These are phyloP conservation scores for Helobdella robusta DNA, from an alignment of 2,888 invertebrate species.

Conservation along the genomic window DNA sequence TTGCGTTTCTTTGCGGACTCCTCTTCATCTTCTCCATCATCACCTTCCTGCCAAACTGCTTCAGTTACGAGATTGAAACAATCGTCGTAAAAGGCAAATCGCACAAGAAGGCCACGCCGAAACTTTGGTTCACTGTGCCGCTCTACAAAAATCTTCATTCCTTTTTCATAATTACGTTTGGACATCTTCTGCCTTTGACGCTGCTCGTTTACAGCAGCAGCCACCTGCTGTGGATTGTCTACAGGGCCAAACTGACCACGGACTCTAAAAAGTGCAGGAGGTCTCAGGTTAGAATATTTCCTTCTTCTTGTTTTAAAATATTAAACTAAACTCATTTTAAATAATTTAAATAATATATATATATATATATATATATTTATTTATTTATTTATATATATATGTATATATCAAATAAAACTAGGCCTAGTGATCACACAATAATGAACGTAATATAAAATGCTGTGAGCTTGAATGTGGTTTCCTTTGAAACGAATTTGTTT, in stretches of 20 bases:
- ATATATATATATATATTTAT: too few relatives aligned
- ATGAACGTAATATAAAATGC: too few relatives aligned
- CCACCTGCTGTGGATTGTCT: slow-evolving; percentile 9
- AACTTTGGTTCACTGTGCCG: neutral
- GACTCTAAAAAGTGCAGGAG: neutral
- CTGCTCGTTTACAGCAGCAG: slow-evolving; percentile 21
- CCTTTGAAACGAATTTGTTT: too few relatives aligned
- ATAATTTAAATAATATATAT: too few relatives aligned
- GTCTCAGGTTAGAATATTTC: neutral
- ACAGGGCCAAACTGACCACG: neutral
- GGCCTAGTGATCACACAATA: too few relatives aligned
- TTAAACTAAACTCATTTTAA: too few relatives aligned
- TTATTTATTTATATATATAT: too few relatives aligned
- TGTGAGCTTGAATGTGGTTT: too few relatives aligned
- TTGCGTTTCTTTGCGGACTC: slow-evolving; percentile 3
- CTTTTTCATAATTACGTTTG: slow-evolving; percentile 12
- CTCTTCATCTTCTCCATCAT: slow-evolving; percentile 4
- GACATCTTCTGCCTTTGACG: slow-evolving; percentile 9
- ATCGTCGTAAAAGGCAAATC: neutral
- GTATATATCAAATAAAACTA: too few relatives aligned
- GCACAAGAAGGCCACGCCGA: neutral
- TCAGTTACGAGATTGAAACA: neutral
- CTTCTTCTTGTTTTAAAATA: too few relatives aligned
- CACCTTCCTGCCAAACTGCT: slow-evolving; percentile 10
- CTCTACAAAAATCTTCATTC: slow-evolving; percentile 7